Evolutionary conservation across 2,888 invertebrate genomes (phyloP).

Genomic region (Dolomedes plantarius): DNA sequence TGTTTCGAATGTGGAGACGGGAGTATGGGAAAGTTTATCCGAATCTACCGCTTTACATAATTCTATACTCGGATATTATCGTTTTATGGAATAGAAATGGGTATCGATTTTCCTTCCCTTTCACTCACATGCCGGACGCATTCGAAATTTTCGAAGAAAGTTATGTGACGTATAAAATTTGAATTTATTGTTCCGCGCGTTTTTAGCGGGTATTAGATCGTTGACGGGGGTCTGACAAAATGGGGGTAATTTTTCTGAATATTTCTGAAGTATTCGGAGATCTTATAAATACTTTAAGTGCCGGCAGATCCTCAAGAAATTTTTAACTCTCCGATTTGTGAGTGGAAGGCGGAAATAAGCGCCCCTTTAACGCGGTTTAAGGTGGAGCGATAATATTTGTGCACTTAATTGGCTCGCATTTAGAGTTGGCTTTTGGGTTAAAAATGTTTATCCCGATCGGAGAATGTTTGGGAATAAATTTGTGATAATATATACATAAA

Average conservation of each 20-base stretch:
- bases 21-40: background rate
- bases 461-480: too few relatives aligned
- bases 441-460: too few relatives aligned
- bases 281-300: background rate
- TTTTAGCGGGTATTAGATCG: background rate
- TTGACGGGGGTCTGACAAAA: background rate
- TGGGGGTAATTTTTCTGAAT: background rate
- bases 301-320: too few relatives aligned
- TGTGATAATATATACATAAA: too few relatives aligned
- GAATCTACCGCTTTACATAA: background rate
- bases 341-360: too few relatives aligned
- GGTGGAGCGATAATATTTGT: too few relatives aligned
- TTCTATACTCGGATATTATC: background rate
- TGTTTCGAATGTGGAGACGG: too few relatives aligned
- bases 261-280: background rate
- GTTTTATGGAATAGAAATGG: background rate
- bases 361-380: too few relatives aligned
- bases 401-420: too few relatives aligned
- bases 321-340: too few relatives aligned
- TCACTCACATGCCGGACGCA: background rate
- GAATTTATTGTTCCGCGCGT: background rate
- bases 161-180: constrained; percentile 3
- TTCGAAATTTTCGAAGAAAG: background rate
- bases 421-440: too few relatives aligned
- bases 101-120: background rate